These are phyloP conservation scores for Lycorma delicatula DNA, from an alignment of 1,140 invertebrate species.

Conservation along the genomic window DNA sequence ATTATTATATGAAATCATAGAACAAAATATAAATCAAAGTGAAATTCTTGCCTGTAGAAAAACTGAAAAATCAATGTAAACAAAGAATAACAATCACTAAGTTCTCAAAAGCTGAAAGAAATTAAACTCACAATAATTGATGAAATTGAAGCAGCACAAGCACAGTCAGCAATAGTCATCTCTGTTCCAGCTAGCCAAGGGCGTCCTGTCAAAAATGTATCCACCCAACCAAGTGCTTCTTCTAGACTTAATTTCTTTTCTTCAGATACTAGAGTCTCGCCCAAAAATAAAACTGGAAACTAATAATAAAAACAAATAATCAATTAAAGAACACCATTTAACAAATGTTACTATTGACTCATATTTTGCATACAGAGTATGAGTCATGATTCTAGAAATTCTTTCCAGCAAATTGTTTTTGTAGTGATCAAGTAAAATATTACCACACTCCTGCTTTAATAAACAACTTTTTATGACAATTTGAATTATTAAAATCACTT, in stretches of 20 bases:
- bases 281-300: conserved; percentile 58
- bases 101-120: too few species aligned
- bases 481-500: too few species aligned
- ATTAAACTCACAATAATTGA: conserved; percentile 48
- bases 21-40: too few species aligned
- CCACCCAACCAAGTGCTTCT: conserved; percentile 52
- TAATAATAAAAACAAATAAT: conserved; percentile 36
- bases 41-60: too few species aligned
- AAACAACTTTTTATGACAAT: too few species aligned
- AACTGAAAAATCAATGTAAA: too few species aligned
- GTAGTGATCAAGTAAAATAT: not conserved
- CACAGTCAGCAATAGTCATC: conserved; percentile 64
- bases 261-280: conserved; percentile 50
- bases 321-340: not conserved
- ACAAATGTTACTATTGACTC: not conserved
- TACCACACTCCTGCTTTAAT: not conserved
- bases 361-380: not conserved
- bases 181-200: conserved; percentile 55
- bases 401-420: not conserved
- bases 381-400: not conserved
- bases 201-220: conserved; percentile 54
- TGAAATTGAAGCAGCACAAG: conserved; percentile 49
- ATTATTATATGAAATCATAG: too few species aligned
- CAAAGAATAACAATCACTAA: too few species aligned
- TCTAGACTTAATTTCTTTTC: conserved; percentile 53